These are phyloP conservation scores for Epinotia bilunana DNA, from an alignment of 2,888 invertebrate genomes.

Conservation along the genomic window DNA sequence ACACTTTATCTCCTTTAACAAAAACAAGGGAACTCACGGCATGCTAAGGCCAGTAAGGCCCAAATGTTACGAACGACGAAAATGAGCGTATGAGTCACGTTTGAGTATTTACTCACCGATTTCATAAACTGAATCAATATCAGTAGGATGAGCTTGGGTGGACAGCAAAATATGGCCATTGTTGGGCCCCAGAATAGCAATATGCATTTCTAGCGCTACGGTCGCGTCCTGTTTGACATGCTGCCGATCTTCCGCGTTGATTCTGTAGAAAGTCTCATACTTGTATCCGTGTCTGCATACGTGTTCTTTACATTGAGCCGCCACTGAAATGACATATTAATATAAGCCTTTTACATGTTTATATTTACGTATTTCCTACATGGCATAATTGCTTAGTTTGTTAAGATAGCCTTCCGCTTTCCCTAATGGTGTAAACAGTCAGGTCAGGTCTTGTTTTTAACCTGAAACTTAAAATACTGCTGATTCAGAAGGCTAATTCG, in stretches of 20 bases:
- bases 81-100: neutral
- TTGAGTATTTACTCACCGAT: slow-evolving; percentile 73
- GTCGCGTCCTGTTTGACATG: slow-evolving; percentile 53
- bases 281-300: slow-evolving; percentile 82
- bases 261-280: slow-evolving; percentile 84
- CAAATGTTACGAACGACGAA: no score
- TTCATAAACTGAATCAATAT: slow-evolving; percentile 86
- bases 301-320: slow-evolving; percentile 81
- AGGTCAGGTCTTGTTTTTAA: no score
- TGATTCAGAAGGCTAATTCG: no score
- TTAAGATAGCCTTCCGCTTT: no score
- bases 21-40: no score
- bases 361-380: no score
- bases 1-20: no score
- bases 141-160: slow-evolving; percentile 72
- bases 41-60: no score
- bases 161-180: slow-evolving; percentile 89
- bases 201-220: slow-evolving; percentile 84
- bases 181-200: slow-evolving; percentile 86
- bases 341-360: no score
- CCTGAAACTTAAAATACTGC: no score
- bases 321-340: slow-evolving; percentile 60
- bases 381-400: no score
- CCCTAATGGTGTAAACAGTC: neutral
- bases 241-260: slow-evolving; percentile 63